Base-by-base conservation (phyloP, 2,113 vertebrate species). In the Chloropsis hardwickii region DNA sequence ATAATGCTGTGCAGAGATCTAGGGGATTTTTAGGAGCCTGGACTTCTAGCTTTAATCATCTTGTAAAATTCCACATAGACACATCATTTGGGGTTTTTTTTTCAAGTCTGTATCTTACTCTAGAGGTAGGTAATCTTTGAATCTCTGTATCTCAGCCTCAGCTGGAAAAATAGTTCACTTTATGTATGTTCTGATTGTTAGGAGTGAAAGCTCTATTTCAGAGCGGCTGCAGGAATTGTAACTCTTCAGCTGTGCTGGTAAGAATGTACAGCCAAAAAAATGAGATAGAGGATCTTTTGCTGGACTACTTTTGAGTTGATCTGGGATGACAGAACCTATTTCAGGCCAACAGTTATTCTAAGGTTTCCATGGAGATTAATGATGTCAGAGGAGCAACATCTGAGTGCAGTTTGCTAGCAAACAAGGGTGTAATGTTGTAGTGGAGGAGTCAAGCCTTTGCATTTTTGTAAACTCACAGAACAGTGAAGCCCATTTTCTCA, bases 341-440 rank as follows among this genome's bases (percentile, higher is more conserved):
- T 95, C 91, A 91, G 96, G 90, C 94, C 89, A 94, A 67, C 47
- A 58, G 93, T 86, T 91, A 87, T 96, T 94, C 92, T 96, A 33
- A 88, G 80, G 97, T 98, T 98, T 96, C 98, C 95, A 97, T 98
- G 98, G 97, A 96, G 97, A 98, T 95, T 90, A 91, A 86, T 94
- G 83, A 87, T 98, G 97, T 98, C 95, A 98, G 94, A 94, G 90
- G 88, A 98, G 96, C 96, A 97, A 96, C 58, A 71, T 93, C 96
- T 97, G 90, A 97, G 86, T 89, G 89, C 70, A 82, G 61, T 97
- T 95, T 95, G 91, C 94, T 97, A 70, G 93, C 85, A 95, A 97
- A 93, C 92, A 69, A 81, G 91, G 79, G 94, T 96, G 21, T 92
- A 74, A 92, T 93, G 71, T 89, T 93, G 57, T 66, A 73, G 76